Evolutionary conservation across 2,113 vertebrate species (phyloP).

Genomic region (Lanius ludovicianus): DNA sequence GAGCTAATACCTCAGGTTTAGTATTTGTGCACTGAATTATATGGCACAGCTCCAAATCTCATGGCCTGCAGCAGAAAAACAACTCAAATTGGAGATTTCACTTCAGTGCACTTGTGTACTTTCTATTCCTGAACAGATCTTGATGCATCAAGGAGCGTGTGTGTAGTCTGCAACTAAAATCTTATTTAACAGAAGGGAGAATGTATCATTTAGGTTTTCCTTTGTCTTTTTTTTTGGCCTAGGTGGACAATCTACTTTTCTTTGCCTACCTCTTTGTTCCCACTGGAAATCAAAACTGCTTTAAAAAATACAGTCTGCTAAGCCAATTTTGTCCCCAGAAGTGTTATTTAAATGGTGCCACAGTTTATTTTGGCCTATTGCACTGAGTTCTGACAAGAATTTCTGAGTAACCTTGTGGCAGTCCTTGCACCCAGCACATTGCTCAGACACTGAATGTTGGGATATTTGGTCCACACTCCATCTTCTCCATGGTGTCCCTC

Average conservation of each 20-base stretch:
- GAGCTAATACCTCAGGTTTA: background rate
- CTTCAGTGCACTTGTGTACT: background rate
- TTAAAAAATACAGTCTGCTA: background rate
- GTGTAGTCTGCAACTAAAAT: background rate
- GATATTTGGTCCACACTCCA: background rate
- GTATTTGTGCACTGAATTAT: background rate
- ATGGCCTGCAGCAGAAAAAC: slow-evolving; percentile 19
- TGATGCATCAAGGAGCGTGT: background rate
- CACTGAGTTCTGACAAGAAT: background rate
- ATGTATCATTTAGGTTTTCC: background rate
- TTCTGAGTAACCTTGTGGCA: background rate
- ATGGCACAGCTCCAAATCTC: background rate
- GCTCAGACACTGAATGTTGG: background rate
- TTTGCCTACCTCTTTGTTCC: background rate
- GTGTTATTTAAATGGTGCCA: background rate
- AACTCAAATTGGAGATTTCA: background rate
- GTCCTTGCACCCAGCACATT: background rate
- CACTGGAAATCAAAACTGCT: background rate
- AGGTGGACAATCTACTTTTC: background rate
- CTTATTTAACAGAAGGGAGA: background rate
- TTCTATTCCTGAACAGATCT: background rate
- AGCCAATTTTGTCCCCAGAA: background rate
- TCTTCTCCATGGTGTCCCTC: fast-evolving
- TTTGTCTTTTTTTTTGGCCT: background rate
- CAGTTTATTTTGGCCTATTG: background rate